Evolutionary conservation across 2,797 vertebrate species (phyloP).

Genomic region (Crenichthys baileyi): DNA sequence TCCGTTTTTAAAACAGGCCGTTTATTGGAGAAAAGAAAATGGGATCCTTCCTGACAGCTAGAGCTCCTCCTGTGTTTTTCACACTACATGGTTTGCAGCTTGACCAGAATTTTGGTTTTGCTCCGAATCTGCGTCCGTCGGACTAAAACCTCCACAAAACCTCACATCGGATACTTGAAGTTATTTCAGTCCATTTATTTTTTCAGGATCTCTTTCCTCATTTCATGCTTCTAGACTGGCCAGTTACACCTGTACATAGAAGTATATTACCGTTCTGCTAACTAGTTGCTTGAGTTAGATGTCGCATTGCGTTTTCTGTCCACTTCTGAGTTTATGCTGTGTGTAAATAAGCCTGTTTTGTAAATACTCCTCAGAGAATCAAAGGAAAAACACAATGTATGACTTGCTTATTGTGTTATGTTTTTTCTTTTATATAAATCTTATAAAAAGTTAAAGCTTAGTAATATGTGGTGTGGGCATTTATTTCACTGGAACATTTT

Average conservation of each 20-base stretch:
- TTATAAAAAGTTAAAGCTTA: slow-evolving; percentile 73
- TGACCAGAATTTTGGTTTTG: slow-evolving; percentile 37
- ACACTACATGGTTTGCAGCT: slow-evolving; percentile 57
- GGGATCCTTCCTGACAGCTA: slow-evolving; percentile 39
- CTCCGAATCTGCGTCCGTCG: slow-evolving; percentile 56
- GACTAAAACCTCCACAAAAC: slow-evolving; percentile 70
- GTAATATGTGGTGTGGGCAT: slow-evolving; percentile 36
- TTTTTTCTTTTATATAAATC: slow-evolving; percentile 75
- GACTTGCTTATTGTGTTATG: slow-evolving; percentile 72
- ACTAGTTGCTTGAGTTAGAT: slow-evolving; percentile 71
- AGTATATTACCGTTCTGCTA: slow-evolving; percentile 72
- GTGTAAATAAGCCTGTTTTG: slow-evolving; percentile 77
- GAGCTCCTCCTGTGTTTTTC: slow-evolving; percentile 47
- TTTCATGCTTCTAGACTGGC: slow-evolving; percentile 66
- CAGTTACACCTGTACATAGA: slow-evolving; percentile 78
- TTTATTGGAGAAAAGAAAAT: slow-evolving; percentile 58
- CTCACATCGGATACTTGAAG: slow-evolving; percentile 80
- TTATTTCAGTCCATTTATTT: slow-evolving; percentile 67
- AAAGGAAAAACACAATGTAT: slow-evolving; percentile 73
- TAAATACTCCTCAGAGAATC: slow-evolving; percentile 79
- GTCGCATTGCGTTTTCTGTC: slow-evolving; percentile 62
- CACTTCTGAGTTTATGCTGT: slow-evolving; percentile 63
- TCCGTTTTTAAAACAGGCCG: slow-evolving; percentile 54
- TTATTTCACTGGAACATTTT: slow-evolving; percentile 17
- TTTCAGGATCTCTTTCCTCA: slow-evolving; percentile 61